These are phyloP conservation scores for Lepilemur septentrionalis DNA, from an alignment of 2,797 vertebrate genomes.

Conservation along the genomic window DNA sequence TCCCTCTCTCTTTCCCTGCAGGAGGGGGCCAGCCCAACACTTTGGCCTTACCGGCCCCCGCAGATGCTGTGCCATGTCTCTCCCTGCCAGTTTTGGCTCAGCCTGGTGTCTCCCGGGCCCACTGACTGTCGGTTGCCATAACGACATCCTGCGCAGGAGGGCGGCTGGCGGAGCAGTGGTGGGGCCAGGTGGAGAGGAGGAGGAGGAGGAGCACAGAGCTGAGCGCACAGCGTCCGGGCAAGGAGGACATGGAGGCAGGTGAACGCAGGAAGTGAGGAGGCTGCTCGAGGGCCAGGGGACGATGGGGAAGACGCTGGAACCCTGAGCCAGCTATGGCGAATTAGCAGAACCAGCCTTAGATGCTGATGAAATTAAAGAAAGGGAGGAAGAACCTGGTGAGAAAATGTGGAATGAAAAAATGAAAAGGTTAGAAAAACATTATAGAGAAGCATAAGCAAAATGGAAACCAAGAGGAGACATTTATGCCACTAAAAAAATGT, in stretches of 20 bases:
- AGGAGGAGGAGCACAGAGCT: slow-evolving; percentile 65
- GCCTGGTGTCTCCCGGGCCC: slow-evolving; percentile 47
- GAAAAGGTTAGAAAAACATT: not conserved
- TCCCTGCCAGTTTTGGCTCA: slow-evolving; percentile 64
- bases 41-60: slow-evolving; percentile 43
- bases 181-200: slow-evolving; percentile 74
- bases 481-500: not conserved
- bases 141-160: slow-evolving; percentile 35
- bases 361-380: not conserved
- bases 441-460: not conserved
- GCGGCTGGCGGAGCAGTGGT: slow-evolving; percentile 61
- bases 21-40: not conserved
- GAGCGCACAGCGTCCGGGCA: not conserved
- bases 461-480: not conserved
- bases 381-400: not conserved
- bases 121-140: slow-evolving; percentile 74
- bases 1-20: not conserved
- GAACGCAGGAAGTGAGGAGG: not conserved
- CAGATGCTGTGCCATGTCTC: slow-evolving; percentile 65
- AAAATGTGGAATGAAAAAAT: not conserved
- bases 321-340: not conserved
- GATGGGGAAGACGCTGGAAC: not conserved
- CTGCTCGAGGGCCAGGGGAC: no score
- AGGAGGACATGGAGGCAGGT: slow-evolving; percentile 39
- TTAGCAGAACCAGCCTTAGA: not conserved